phyloP scores from a whole-genome alignment of 2,113 vertebrate species.

The Xyrauchen texanus region DNA sequence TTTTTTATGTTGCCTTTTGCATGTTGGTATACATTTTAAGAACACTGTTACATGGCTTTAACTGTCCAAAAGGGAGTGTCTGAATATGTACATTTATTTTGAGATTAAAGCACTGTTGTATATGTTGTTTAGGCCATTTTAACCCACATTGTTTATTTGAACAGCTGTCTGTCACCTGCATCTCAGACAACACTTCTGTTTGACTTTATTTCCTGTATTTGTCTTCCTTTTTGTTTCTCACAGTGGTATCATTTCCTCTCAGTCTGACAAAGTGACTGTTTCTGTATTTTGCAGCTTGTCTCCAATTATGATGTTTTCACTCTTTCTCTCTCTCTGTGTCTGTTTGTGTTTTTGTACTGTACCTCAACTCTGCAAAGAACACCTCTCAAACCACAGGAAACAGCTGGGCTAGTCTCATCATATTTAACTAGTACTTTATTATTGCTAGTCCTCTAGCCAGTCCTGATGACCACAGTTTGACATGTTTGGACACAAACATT shows the following conservation, averaged over 20 bases:
- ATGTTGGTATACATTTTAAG: not conserved
- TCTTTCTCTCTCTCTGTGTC: not conserved
- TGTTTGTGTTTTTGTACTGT: too few species aligned
- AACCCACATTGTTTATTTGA: not conserved
- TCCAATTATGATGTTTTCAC: not conserved
- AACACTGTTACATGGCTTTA: not conserved
- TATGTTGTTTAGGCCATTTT: not conserved
- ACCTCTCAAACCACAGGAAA: too few species aligned
- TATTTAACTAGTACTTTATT: not conserved
- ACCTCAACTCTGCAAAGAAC: too few species aligned
- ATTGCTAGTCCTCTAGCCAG: not conserved
- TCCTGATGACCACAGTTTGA: not conserved
- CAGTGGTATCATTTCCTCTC: slow-evolving; percentile 45
- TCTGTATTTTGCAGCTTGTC: not conserved
- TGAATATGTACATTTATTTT: not conserved
- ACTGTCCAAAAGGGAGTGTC: too few species aligned
- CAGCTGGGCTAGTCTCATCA: not conserved
- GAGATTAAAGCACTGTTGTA: not conserved
- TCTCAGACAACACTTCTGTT: slow-evolving; percentile 23
- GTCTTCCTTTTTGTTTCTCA: slow-evolving; percentile 40
- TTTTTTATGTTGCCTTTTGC: too few species aligned
- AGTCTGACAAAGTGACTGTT: slow-evolving; percentile 14
- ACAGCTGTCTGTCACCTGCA: slow-evolving; percentile 40
- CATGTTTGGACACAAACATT: not conserved
- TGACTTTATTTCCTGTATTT: slow-evolving; percentile 45